A percentile compares a stretch with the other conserved stretches of the same genome.
phyloP scores from a whole-genome alignment of 2,888 invertebrate genomes.

The Meganola albula region DNA sequence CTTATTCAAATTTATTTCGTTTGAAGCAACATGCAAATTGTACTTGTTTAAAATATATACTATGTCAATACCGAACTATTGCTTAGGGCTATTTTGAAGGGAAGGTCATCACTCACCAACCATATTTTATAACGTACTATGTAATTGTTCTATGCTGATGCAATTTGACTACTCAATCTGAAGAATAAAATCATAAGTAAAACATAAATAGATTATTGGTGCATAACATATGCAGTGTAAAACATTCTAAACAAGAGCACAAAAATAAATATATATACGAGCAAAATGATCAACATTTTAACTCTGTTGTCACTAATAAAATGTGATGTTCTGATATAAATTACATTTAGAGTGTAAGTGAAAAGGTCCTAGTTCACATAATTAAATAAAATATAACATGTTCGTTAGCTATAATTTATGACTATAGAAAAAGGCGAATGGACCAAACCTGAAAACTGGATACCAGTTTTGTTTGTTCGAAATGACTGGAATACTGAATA shows the following conservation, averaged over 20 bases:
- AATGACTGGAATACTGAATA: too few species aligned
- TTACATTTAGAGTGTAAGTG: too few species aligned
- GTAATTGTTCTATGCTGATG: slow-evolving; percentile 35
- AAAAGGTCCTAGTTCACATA: too few species aligned
- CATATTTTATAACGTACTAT: slow-evolving; percentile 35
- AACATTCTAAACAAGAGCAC: slow-evolving; percentile 35
- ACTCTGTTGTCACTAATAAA: slow-evolving; percentile 21
- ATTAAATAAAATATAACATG: too few species aligned
- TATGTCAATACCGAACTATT: slow-evolving; percentile 28
- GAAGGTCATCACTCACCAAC: slow-evolving; percentile 28
- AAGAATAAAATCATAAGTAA: slow-evolving; percentile 33
- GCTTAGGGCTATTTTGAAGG: slow-evolving; percentile 36
- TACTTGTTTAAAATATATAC: slow-evolving; percentile 55
- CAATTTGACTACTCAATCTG: slow-evolving; percentile 29
- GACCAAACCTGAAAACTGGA: too few species aligned
- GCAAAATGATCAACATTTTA: slow-evolving; percentile 46
- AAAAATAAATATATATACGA: slow-evolving; percentile 30
- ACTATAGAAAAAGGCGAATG: too few species aligned
- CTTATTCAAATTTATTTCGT: slow-evolving; percentile 54
- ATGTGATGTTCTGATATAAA: slow-evolving; percentile 38
- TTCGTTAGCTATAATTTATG: too few species aligned
- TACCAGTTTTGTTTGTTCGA: too few species aligned
- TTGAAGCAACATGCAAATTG: slow-evolving; percentile 59
- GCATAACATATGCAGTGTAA: slow-evolving; percentile 31
- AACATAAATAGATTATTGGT: slow-evolving; percentile 25